Evolutionary conservation across 2,113 vertebrate species (phyloP).

Genomic region (Todiramphus chloris): DNA sequence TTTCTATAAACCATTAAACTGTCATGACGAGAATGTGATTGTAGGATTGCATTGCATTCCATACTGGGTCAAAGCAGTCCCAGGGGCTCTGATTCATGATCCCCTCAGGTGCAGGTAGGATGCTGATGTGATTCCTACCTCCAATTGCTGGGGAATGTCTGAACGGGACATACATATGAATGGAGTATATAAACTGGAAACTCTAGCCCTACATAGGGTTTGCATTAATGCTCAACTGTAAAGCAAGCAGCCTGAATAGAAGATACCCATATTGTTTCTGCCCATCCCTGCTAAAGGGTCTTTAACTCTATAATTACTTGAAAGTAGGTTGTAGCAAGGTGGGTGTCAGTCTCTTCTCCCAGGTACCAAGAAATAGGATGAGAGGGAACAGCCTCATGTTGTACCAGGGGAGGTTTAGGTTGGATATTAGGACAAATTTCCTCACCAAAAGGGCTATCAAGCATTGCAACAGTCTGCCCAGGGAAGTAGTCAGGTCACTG

Average conservation of each 20-base stretch:
- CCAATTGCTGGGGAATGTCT: background rate
- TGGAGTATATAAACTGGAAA: background rate
- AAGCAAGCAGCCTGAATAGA: background rate
- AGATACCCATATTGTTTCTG: background rate
- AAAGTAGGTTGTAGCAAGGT: background rate
- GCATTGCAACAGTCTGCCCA: background rate
- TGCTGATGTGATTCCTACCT: background rate
- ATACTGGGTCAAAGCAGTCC: background rate
- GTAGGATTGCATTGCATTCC: background rate
- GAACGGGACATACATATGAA: background rate
- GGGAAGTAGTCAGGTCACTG: background rate
- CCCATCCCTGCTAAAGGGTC: background rate
- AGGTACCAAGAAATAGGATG: background rate
- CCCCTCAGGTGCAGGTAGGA: background rate
- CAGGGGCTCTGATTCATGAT: background rate
- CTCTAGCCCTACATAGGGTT: accelerated
- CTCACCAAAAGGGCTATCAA: background rate
- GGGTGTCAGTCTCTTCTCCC: background rate
- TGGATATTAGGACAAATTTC: background rate
- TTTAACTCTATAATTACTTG: background rate
- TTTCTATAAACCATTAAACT: constrained; percentile 26
- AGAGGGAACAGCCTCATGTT: background rate
- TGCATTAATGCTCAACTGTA: background rate
- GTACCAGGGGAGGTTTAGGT: background rate
- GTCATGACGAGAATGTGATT: background rate